phyloP scores from a whole-genome alignment of 2,888 invertebrate genomes.

The Chymomyza fuscimana region DNA sequence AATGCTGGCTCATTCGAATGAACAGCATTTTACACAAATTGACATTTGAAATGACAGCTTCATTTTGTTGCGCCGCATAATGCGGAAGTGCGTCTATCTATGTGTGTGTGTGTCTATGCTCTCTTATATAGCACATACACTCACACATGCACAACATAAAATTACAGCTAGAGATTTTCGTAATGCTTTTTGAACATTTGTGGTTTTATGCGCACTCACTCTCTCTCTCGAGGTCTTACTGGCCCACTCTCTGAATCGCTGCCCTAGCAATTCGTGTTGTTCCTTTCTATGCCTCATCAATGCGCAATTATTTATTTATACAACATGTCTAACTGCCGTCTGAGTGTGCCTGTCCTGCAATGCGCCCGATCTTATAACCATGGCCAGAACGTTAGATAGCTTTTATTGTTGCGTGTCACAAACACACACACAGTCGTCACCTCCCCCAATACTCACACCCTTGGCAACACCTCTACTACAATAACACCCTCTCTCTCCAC shows the following conservation, averaged over 20 bases:
- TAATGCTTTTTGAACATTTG: slow-evolving; percentile 16
- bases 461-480: neutral
- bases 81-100: slow-evolving; percentile 49
- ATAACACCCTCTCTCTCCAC: neutral
- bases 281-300: slow-evolving; percentile 43
- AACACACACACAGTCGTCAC: slow-evolving; percentile 1
- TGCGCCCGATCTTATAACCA: slow-evolving; percentile 3
- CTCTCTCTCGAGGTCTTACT: neutral
- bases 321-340: slow-evolving; percentile 44
- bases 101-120: slow-evolving; percentile 18
- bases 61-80: slow-evolving; percentile 49
- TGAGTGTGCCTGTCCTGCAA: slow-evolving; percentile 13
- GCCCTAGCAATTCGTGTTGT: neutral
- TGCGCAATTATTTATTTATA: slow-evolving; percentile 52
- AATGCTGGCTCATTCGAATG: neutral
- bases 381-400: slow-evolving; percentile 4
- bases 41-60: slow-evolving; percentile 73
- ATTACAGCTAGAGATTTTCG: slow-evolving; percentile 30
- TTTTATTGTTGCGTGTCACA: slow-evolving; percentile 34
- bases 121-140: neutral
- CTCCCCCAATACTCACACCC: neutral
- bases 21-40: slow-evolving; percentile 52
- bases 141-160: neutral
- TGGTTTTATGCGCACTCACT: neutral
- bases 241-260: neutral